A percentile compares a stretch with the other conserved stretches of the same genome.
phyloP scores from a whole-genome alignment of 2,797 vertebrate genomes.

The Sandelia bainsii region DNA sequence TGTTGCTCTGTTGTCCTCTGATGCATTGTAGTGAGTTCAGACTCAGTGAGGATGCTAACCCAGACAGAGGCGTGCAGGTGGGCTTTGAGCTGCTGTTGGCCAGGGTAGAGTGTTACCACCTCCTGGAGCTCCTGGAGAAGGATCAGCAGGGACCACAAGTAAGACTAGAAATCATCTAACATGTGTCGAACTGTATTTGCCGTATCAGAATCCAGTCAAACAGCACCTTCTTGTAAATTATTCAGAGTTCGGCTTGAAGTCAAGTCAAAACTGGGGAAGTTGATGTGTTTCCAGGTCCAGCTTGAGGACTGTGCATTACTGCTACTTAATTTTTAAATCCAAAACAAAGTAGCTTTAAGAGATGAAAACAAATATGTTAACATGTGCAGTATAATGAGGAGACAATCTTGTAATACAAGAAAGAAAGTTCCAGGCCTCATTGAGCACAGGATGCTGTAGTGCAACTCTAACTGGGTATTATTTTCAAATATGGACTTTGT shows the following conservation, averaged over 20 bases:
- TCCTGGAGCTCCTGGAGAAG: conserved; percentile 79
- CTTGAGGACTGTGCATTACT: too few species aligned
- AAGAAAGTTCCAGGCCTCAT: too few species aligned
- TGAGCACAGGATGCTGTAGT: too few species aligned
- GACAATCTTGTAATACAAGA: background rate
- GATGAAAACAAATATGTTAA: background rate
- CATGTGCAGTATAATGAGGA: background rate
- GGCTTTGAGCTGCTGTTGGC: conserved; percentile 90
- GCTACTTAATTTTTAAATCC: too few species aligned
- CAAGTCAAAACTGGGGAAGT: background rate
- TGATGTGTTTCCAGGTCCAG: too few species aligned
- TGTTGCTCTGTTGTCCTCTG: background rate
- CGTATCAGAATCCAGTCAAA: background rate
- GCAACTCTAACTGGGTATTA: too few species aligned
- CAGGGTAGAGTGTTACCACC: conserved; percentile 80
- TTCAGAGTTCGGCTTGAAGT: background rate
- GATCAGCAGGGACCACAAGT: conserved; percentile 55
- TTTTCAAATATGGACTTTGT: too few species aligned
- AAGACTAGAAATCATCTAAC: background rate
- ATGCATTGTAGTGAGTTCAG: conserved; percentile 78
- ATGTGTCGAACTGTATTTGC: background rate
- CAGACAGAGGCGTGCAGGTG: conserved; percentile 77
- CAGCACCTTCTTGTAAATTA: background rate
- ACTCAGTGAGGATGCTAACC: conserved; percentile 74
- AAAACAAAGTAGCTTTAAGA: background rate